Conservation (phyloP, 2,888 invertebrate species). For the Plebejus melissa region DNA sequence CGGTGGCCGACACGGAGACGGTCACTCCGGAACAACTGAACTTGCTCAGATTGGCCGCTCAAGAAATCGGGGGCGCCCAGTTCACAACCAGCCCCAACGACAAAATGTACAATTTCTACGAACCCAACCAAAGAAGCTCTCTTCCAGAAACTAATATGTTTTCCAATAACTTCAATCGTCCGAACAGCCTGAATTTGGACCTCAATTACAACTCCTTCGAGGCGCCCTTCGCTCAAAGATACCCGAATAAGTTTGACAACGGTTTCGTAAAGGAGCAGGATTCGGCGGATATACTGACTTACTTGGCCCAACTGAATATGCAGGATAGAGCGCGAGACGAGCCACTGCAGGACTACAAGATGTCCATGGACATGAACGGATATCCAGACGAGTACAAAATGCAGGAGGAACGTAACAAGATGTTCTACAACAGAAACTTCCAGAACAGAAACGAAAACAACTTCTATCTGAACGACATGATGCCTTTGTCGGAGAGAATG, state of each 20-base stretch:
- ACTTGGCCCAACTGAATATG: constrained; percentile 61
- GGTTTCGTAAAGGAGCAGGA: constrained; percentile 54
- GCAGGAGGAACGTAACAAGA: constrained; percentile 59
- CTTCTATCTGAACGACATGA: constrained; percentile 55
- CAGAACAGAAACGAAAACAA: constrained; percentile 47
- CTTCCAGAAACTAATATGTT: constrained; percentile 64
- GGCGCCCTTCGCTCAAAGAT: constrained; percentile 50
- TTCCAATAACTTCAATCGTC: constrained; percentile 55
- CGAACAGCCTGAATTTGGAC: constrained; percentile 65
- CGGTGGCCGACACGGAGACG: constrained; percentile 51
- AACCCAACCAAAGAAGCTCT: constrained; percentile 70
- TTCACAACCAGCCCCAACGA: constrained; percentile 62
- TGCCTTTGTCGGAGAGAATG: constrained; percentile 55
- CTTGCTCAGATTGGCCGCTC: constrained; percentile 69
- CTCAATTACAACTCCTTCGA: constrained; percentile 59
- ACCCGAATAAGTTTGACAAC: constrained; percentile 54
- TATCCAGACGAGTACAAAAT: constrained; percentile 58
- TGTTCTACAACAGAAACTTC: constrained; percentile 56
- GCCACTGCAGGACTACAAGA: constrained; percentile 55
- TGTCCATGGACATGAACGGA: constrained; percentile 59
- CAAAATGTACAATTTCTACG: constrained; percentile 68
- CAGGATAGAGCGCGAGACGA: constrained; percentile 57
- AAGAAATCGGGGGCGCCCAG: constrained; percentile 72
- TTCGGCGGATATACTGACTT: constrained; percentile 55
- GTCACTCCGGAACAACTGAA: constrained; percentile 71